A percentile compares a stretch with the other conserved stretches of the same genome.
Evolutionary conservation across 2,113 vertebrate species (phyloP).

Genomic region (Progne subis): DNA sequence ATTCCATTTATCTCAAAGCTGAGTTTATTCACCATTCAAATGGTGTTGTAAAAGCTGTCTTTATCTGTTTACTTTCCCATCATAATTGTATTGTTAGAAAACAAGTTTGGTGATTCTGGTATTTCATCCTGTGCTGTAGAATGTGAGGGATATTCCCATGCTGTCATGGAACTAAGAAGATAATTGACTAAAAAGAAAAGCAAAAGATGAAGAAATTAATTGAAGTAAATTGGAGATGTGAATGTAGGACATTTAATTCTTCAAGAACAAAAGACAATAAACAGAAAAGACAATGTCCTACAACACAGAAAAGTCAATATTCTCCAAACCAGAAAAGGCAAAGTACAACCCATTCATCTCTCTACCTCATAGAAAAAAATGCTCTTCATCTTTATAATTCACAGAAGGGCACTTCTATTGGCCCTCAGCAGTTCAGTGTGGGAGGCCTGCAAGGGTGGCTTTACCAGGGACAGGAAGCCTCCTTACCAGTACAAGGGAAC

Average conservation of each 20-base stretch:
- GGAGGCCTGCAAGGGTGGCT: background rate
- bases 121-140: background rate
- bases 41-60: background rate
- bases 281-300: background rate
- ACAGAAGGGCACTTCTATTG: background rate
- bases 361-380: background rate
- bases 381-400: background rate
- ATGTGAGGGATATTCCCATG: background rate
- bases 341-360: background rate
- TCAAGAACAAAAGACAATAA: background rate
- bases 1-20: background rate
- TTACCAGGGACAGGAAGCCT: background rate
- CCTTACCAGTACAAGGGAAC: background rate
- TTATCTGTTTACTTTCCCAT: background rate
- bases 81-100: background rate
- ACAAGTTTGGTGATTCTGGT: background rate
- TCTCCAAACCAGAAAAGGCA: background rate
- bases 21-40: background rate
- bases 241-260: background rate
- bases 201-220: background rate
- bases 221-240: background rate
- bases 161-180: background rate
- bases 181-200: background rate
- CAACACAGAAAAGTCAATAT: background rate
- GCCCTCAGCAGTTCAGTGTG: background rate